phyloP scores from a whole-genome alignment of 2,888 invertebrate genomes.

The Synanthedon formicaeformis region DNA sequence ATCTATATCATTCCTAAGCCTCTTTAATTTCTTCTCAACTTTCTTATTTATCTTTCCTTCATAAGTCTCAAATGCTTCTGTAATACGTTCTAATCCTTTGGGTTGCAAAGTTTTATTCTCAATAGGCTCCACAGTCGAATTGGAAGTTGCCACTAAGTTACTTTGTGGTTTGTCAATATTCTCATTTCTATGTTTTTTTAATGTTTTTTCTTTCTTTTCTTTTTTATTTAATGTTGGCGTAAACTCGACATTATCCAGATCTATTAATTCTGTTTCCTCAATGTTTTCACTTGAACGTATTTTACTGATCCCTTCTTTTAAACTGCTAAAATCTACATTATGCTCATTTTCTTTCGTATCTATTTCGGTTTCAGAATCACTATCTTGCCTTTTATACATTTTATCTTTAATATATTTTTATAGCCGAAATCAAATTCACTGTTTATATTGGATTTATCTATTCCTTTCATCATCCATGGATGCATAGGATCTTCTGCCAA shows the following conservation, averaged over 20 bases:
- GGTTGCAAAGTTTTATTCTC: conserved; percentile 17
- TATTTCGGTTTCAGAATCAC: too few species aligned
- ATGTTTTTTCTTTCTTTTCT: too few species aligned
- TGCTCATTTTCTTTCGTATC: neutral
- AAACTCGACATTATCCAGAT: too few species aligned
- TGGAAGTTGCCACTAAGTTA: conserved; percentile 37
- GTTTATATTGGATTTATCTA: too few species aligned
- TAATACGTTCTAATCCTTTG: conserved; percentile 35
- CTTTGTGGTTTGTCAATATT: conserved; percentile 12
- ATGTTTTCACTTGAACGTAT: neutral
- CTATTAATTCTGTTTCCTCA: too few species aligned
- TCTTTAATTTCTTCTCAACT: conserved; percentile 37
- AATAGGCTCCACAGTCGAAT: conserved; percentile 65
- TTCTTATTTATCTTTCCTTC: conserved; percentile 40
- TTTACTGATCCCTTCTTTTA: neutral
- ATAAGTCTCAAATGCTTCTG: conserved; percentile 40
- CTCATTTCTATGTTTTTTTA: conserved; percentile 1
- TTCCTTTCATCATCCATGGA: too few species aligned
- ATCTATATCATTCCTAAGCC: too few species aligned
- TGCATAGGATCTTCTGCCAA: too few species aligned
- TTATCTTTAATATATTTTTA: too few species aligned
- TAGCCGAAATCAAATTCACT: too few species aligned
- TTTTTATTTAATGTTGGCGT: neutral
- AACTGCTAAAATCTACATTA: neutral
- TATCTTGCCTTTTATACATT: too few species aligned